Evolutionary conservation across 2,888 invertebrate species (phyloP).

Genomic region (Acrobeloides nanus): DNA sequence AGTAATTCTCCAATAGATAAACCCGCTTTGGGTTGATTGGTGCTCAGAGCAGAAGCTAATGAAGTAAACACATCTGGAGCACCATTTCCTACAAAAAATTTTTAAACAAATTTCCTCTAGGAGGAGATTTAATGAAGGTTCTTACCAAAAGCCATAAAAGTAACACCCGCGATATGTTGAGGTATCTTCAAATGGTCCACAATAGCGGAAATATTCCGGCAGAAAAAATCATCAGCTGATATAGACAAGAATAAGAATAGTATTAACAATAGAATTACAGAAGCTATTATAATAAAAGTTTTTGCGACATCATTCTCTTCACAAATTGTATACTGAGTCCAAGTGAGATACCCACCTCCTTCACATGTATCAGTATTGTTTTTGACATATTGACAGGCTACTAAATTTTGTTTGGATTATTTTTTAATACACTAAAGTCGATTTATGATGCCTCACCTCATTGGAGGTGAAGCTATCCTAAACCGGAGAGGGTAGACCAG

Average conservation of each 20-base stretch:
- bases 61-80: constrained; percentile 66
- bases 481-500: too few species aligned
- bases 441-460: too few species aligned
- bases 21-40: constrained; percentile 53
- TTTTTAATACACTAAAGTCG: too few species aligned
- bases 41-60: constrained; percentile 58
- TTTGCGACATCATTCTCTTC: constrained; percentile 8
- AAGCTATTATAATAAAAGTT: constrained; percentile 21
- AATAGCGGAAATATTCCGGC: constrained; percentile 56
- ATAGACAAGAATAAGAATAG: constrained; percentile 31
- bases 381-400: constrained; percentile 24
- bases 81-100: constrained; percentile 62
- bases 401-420: too few species aligned
- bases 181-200: constrained; percentile 55
- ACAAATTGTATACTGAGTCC: constrained; percentile 31
- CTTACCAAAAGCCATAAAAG: constrained; percentile 63
- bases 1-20: constrained; percentile 55
- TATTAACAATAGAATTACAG: constrained; percentile 22
- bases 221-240: constrained; percentile 50
- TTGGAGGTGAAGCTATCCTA: too few species aligned
- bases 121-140: constrained; percentile 5
- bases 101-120: not conserved
- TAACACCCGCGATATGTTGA: constrained; percentile 62
- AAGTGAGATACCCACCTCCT: constrained; percentile 39
- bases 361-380: constrained; percentile 33